phyloP scores from a whole-genome alignment of 2,888 invertebrate species.

The Galeopsomyia nigrocyanea region DNA sequence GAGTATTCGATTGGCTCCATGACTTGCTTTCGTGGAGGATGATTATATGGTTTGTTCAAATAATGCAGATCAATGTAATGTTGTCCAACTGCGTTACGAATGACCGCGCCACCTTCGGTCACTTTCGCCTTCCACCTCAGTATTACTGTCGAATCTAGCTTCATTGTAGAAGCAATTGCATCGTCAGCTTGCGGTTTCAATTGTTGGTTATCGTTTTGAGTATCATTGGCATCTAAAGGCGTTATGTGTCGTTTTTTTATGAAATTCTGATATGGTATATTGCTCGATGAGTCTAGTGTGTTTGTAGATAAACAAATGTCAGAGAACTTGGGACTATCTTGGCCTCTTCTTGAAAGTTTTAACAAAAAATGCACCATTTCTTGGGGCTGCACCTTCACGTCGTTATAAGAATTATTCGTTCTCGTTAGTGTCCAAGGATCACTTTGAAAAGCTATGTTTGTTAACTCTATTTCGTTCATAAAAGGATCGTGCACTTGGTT shows the following conservation, averaged over 20 bases:
- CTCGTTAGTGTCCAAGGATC: conserved; percentile 73
- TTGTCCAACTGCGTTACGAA: conserved; percentile 76
- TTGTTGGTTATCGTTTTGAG: conserved; percentile 51
- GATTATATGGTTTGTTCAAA: conserved; percentile 72
- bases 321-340: conserved; percentile 59
- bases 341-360: conserved; percentile 67
- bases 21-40: conserved; percentile 65
- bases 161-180: conserved; percentile 52
- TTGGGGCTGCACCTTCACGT: conserved; percentile 69
- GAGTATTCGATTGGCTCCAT: conserved; percentile 61
- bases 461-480: conserved; percentile 72
- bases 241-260: conserved; percentile 67
- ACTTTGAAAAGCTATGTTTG: conserved; percentile 75
- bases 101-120: conserved; percentile 71
- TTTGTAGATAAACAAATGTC: conserved; percentile 62
- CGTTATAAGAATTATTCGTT: conserved; percentile 49
- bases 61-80: conserved; percentile 77
- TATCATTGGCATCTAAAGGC: conserved; percentile 54
- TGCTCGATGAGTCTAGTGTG: conserved; percentile 54
- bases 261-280: conserved; percentile 69
- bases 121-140: conserved; percentile 72
- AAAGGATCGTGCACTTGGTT: conserved; percentile 76
- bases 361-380: conserved; percentile 72
- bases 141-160: conserved; percentile 64
- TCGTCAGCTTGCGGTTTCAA: conserved; percentile 49